These are phyloP conservation scores for Brachionus asplanchnoidis DNA, from an alignment of 1,140 invertebrate genomes.

Conservation along the genomic window DNA sequence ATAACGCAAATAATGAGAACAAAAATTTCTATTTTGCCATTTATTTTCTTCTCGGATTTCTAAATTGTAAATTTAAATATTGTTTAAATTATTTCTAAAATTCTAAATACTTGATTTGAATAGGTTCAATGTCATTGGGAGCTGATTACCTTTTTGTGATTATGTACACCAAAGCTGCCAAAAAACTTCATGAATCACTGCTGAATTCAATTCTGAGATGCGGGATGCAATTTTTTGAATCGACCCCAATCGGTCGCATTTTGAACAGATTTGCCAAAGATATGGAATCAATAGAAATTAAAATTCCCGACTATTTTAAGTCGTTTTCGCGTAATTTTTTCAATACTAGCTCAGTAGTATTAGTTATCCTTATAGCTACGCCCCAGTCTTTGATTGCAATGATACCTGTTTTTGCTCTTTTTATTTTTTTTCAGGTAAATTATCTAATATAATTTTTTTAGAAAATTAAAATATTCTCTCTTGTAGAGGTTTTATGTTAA, in stretches of 20 bases:
- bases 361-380: constrained; percentile 19
- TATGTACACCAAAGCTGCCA: not conserved
- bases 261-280: constrained; percentile 67
- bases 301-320: constrained; percentile 49
- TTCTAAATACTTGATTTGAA: not conserved
- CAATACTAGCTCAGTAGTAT: not conserved
- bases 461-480: not conserved
- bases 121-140: not conserved
- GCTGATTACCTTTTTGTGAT: not conserved
- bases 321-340: not conserved
- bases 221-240: constrained; percentile 68
- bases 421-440: constrained; percentile 30
- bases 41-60: not conserved
- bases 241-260: constrained; percentile 71
- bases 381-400: not conserved
- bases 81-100: not conserved
- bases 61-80: constrained; percentile 7
- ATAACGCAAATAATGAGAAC: not conserved
- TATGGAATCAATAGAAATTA: constrained; percentile 58
- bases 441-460: not conserved
- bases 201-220: constrained; percentile 62
- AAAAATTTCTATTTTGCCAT: constrained; percentile 30
- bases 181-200: not conserved
- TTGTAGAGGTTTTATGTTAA: constrained; percentile 66
- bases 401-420: constrained; percentile 9